A percentile compares a stretch with the other conserved stretches of the same genome.
These are phyloP conservation scores for Spinibarbus caldwelli DNA, from an alignment of 2,797 vertebrate genomes.

Conservation along the genomic window DNA sequence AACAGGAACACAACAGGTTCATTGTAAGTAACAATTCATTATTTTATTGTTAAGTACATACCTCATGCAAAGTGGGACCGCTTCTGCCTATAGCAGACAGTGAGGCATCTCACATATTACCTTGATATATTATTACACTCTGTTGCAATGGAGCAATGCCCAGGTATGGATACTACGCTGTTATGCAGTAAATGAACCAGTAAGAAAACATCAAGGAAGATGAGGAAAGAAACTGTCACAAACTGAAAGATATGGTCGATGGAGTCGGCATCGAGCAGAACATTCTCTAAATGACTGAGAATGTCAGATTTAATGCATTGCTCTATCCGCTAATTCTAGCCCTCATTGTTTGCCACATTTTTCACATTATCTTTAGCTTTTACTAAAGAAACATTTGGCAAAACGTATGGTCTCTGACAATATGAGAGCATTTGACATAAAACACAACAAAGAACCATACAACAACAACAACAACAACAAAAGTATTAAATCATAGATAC, in stretches of 20 bases:
- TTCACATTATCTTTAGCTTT: constrained; percentile 84
- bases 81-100: not conserved
- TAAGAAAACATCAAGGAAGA: constrained; percentile 78
- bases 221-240: constrained; percentile 70
- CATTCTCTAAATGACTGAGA: constrained; percentile 89
- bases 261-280: constrained; percentile 82
- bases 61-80: too few relatives aligned
- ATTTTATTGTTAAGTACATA: too few relatives aligned
- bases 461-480: not conserved
- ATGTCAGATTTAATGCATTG: constrained; percentile 84
- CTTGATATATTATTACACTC: too few relatives aligned
- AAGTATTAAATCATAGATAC: not conserved
- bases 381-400: constrained; percentile 81
- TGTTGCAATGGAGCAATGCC: too few relatives aligned
- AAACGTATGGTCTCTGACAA: constrained; percentile 81
- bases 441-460: constrained; percentile 29
- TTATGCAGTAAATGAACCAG: constrained; percentile 70
- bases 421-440: constrained; percentile 68
- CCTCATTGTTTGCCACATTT: constrained; percentile 84
- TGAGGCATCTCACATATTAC: too few relatives aligned
- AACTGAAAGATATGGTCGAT: constrained; percentile 80
- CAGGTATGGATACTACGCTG: too few relatives aligned
- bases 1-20: too few relatives aligned
- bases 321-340: constrained; percentile 81
- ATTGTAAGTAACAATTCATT: too few relatives aligned